Evolutionary conservation across 2,797 vertebrate species (phyloP).

Genomic region (Phoebastria nigripes): DNA sequence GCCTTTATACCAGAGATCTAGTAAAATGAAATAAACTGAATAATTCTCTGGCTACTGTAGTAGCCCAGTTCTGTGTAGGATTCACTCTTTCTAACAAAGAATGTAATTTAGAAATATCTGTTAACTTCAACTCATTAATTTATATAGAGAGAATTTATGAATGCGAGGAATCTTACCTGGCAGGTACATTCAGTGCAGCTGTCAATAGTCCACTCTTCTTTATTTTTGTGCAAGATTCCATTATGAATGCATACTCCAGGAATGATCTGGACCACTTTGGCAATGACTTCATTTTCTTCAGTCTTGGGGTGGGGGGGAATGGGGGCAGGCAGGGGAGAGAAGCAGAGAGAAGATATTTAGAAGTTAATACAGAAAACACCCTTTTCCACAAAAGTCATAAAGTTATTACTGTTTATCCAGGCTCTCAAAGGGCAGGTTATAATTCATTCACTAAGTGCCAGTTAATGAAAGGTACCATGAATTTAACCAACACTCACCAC

Average conservation of each 20-base stretch:
- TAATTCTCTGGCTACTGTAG: neutral
- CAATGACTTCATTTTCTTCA: constrained; percentile 78
- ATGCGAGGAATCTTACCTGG: constrained; percentile 79
- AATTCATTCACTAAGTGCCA: neutral
- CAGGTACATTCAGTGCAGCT: constrained; percentile 96
- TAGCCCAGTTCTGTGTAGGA: neutral
- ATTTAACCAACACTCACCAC: constrained; percentile 81
- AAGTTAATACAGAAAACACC: neutral
- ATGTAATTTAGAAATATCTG: neutral
- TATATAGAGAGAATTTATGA: neutral
- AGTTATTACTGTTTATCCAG: neutral
- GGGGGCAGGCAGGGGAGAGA: neutral
- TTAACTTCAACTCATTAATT: neutral
- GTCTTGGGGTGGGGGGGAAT: constrained; percentile 63
- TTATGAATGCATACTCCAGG: constrained; percentile 88
- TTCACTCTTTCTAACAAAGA: neutral
- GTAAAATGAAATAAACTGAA: neutral
- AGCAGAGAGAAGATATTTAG: neutral
- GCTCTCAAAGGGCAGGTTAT: neutral
- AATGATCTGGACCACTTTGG: constrained; percentile 73
- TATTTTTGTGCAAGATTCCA: constrained; percentile 84
- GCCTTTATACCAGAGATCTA: neutral
- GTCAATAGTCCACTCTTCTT: constrained; percentile 94
- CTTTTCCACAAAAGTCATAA: neutral
- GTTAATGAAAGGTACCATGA: neutral